Conservation (phyloP, 2,113 vertebrate species). For the Ginglymostoma cirratum region DNA sequence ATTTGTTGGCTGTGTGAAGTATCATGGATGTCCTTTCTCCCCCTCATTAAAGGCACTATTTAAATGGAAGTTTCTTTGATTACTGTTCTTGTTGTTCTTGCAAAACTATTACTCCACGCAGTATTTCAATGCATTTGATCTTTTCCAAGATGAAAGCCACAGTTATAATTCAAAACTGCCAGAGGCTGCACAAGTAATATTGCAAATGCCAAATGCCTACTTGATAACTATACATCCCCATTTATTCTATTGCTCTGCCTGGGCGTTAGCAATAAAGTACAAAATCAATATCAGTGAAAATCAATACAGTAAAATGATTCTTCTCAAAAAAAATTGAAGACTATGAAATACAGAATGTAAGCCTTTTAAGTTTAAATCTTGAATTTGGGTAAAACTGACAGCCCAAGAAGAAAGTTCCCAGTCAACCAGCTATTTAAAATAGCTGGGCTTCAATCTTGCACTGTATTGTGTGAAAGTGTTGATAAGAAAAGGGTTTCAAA, state of each 20-base stretch:
- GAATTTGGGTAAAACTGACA: neutral
- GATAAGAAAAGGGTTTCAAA: neutral
- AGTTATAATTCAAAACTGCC: neutral
- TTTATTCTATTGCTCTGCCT: neutral
- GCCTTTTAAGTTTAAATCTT: neutral
- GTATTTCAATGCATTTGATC: neutral
- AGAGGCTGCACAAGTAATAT: neutral
- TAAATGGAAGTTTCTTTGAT: neutral
- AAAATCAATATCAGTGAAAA: constrained; percentile 7
- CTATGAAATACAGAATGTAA: neutral
- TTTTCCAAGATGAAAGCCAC: neutral
- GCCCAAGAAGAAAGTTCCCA: neutral
- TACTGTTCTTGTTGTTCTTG: neutral
- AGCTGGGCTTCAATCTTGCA: neutral
- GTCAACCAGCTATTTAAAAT: neutral
- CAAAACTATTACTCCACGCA: neutral
- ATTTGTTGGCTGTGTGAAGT: neutral
- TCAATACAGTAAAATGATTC: neutral
- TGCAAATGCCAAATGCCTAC: neutral
- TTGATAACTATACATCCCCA: neutral
- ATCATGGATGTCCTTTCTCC: neutral
- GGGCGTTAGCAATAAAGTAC: constrained; percentile 3
- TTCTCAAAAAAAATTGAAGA: neutral
- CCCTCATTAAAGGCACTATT: neutral
- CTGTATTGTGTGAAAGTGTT: neutral